phyloP scores from a whole-genome alignment of 1,140 invertebrate species.

The Leptoteleia sp. region DNA sequence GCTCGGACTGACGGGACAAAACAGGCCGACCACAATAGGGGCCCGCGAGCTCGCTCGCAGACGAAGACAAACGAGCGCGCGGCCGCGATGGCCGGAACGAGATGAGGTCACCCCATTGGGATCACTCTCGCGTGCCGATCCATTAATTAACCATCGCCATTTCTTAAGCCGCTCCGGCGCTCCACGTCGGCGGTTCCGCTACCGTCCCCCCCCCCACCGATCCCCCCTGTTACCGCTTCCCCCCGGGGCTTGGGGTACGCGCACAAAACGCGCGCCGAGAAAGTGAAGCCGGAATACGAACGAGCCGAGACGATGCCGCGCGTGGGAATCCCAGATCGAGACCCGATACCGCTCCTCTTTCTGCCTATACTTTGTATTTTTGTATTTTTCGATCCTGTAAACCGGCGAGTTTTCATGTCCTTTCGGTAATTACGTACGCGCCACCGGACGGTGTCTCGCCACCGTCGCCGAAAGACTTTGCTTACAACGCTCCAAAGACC shows the following conservation, averaged over 20 bases:
- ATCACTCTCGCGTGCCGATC: constrained; percentile 75
- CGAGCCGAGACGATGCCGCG: constrained; percentile 19
- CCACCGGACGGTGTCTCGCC: too few species aligned
- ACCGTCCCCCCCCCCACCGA: too few species aligned
- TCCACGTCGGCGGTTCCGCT: constrained; percentile 34
- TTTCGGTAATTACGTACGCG: too few species aligned
- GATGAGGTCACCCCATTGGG: constrained; percentile 61
- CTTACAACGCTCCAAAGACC: too few species aligned
- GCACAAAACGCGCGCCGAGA: constrained; percentile 43
- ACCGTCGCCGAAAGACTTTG: too few species aligned
- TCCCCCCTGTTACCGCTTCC: too few species aligned
- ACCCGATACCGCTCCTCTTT: constrained; percentile 22
- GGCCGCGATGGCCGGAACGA: constrained; percentile 53
- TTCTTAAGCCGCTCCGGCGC: constrained; percentile 64
- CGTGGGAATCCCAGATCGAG: constrained; percentile 49
- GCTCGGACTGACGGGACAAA: constrained; percentile 80
- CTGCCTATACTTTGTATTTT: constrained; percentile 39
- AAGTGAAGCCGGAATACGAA: constrained; percentile 33
- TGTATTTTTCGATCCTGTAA: too few species aligned
- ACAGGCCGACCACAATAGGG: constrained; percentile 76
- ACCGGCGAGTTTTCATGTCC: too few species aligned
- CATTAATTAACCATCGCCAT: constrained; percentile 78
- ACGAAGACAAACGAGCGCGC: constrained; percentile 55
- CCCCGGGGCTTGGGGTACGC: constrained; percentile 29
- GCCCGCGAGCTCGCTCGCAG: constrained; percentile 68